Evolutionary conservation across 92 coral and sea anemone genomes (phyloP), one percentile per base, ranked within the genome.

Genomic region (Porites evermanni): DNA sequence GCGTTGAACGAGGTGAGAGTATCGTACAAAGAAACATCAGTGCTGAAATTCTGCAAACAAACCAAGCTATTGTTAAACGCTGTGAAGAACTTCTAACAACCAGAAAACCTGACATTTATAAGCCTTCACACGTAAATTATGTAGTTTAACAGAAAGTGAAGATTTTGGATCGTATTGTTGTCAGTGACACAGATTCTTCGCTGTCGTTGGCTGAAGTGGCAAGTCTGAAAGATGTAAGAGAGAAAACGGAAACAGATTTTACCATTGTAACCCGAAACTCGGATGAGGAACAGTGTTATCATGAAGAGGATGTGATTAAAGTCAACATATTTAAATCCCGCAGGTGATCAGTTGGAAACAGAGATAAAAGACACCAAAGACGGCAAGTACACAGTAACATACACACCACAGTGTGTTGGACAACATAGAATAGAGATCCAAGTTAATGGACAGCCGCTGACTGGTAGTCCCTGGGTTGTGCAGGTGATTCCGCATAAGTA

Each of bases 231-330:
- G 93, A 90, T 16, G 87, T 86, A 1, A 29, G 79, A 17, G 86
- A 85, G 8, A 80, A 75, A 71, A 80, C 60, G 7, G 24, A 52
- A 50, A 64, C 89, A 17, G 81, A 84, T 21, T 89, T 89, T 47
- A 85, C 86, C 23, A 81, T 89, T 74, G 86, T 80, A 38, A 89
- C 89, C 53, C 84, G 89, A 6, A 80, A 77, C 59, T 77, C 93
- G 10, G 79, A 78, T 10, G 93, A 87, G 72, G 47, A 80, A 75
- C 86, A 77, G 87, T 38, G 44, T 38, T 38, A 38, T 38, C 0
- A 38, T 3, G 44, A 3, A 38, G 44, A 38, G 44, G 44, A 38
- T 38, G 44, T n/a, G n/a, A n/a, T n/a, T n/a, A n/a, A n/a, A n/a
- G n/a, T n/a, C n/a, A n/a, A n/a, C n/a, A n/a, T n/a, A n/a, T n/a